Conservation (phyloP, 1,140 invertebrate species). For the Batillaria attramentaria region DNA sequence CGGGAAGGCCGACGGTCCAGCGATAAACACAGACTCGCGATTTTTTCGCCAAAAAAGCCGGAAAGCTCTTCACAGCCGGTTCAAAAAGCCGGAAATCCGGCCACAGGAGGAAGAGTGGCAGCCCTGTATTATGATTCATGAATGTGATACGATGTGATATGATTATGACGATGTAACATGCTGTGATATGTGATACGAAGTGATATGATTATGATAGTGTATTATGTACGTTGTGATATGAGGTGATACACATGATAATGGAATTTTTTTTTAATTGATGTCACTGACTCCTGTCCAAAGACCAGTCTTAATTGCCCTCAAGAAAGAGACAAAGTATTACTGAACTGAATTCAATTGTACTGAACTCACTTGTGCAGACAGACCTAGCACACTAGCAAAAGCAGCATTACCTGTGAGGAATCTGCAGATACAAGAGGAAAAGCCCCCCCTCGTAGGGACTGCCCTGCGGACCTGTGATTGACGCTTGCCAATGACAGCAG, state of each 20-base stretch:
- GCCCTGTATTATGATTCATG: not conserved
- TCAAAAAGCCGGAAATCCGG: too few relatives aligned
- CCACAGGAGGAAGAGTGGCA: too few relatives aligned
- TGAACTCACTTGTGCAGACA: not conserved
- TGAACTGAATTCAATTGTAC: not conserved
- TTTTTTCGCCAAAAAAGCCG: too few relatives aligned
- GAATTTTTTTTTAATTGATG: not conserved
- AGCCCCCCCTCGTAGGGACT: constrained; percentile 77
- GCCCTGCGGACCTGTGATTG: constrained; percentile 70
- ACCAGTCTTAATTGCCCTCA: not conserved
- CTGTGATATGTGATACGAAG: not conserved
- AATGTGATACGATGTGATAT: not conserved
- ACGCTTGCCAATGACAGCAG: constrained; percentile 72
- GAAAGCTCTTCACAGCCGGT: too few relatives aligned
- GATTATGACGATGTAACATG: not conserved
- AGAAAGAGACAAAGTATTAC: not conserved
- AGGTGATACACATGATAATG: too few relatives aligned
- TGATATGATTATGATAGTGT: not conserved
- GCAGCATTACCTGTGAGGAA: constrained; percentile 78
- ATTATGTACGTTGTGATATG: not conserved
- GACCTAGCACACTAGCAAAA: not conserved
- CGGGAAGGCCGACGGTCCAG: too few relatives aligned
- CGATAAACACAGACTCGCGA: too few relatives aligned
- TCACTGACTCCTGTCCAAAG: not conserved
- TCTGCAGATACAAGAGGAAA: constrained; percentile 82